These are phyloP conservation scores for Epirrita christyi DNA, from an alignment of 2,888 invertebrate genomes.

Conservation along the genomic window DNA sequence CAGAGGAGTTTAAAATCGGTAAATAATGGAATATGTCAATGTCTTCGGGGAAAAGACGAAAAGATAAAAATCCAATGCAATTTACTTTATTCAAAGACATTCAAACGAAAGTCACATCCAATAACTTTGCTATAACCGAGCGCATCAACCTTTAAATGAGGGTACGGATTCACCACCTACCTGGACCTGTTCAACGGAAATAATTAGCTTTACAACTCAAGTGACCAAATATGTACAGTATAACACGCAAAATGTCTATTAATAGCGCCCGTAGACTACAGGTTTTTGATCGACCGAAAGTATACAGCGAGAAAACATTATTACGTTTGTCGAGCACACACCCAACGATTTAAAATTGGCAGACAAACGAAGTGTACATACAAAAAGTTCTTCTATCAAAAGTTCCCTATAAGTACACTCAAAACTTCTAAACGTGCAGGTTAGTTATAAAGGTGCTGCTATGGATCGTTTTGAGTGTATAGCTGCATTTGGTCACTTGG, in stretches of 20 bases:
- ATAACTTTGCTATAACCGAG: conserved; percentile 19
- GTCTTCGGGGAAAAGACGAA: conserved; percentile 21
- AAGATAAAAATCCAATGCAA: conserved; percentile 14
- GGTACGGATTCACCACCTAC: conserved; percentile 18
- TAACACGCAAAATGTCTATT: too few species aligned
- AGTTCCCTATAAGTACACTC: too few species aligned
- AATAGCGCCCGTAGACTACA: too few species aligned
- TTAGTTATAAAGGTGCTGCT: background rate
- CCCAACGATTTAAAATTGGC: too few species aligned
- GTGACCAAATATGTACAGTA: background rate
- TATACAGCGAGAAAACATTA: too few species aligned
- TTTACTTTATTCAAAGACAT: conserved; percentile 19
- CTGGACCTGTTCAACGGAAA: conserved; percentile 9
- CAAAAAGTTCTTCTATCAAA: too few species aligned
- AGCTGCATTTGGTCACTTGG: background rate
- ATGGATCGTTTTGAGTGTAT: background rate
- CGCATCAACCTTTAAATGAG: conserved; percentile 28
- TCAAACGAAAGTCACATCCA: conserved; percentile 10
- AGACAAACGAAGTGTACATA: too few species aligned
- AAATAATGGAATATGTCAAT: conserved; percentile 18
- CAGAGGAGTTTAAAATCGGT: too few species aligned
- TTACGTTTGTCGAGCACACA: too few species aligned
- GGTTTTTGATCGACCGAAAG: too few species aligned
- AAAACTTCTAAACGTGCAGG: background rate
- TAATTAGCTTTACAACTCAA: conserved; percentile 15